Percentiles rank a stretch among this genome's conserved stretches.
These are phyloP conservation scores for Coracias cyanogaster DNA, from an alignment of 2,797 vertebrate species.

Conservation along the genomic window DNA sequence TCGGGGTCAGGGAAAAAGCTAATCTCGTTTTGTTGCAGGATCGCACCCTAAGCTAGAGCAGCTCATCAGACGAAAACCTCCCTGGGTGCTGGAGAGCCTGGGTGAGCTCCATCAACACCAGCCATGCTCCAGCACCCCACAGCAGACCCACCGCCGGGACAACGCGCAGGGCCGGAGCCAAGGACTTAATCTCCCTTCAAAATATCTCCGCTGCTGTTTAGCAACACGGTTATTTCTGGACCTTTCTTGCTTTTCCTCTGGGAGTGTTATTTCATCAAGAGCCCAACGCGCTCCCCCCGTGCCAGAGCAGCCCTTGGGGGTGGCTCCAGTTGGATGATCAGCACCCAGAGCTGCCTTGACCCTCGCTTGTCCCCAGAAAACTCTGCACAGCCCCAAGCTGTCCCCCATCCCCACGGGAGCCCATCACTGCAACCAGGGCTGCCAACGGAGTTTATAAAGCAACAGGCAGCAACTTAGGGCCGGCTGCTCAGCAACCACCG, in stretches of 20 bases:
- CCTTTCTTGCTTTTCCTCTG: neutral
- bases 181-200: neutral
- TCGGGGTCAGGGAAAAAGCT: neutral
- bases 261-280: neutral
- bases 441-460: neutral
- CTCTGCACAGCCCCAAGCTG: rapidly evolving
- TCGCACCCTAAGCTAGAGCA: neutral
- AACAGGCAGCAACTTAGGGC: rapidly evolving
- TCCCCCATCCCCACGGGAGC: neutral
- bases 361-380: neutral
- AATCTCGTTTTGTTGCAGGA: neutral
- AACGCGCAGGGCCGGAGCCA: neutral
- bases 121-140: neutral
- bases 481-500: neutral
- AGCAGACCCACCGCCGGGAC: neutral
- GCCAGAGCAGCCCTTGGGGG: rapidly evolving
- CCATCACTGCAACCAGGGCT: neutral
- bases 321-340: neutral
- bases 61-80: neutral
- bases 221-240: neutral
- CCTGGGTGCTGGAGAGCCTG: neutral
- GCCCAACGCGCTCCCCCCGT: neutral
- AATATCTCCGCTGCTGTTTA: neutral
- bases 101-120: neutral
- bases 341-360: neutral